Base-by-base conservation (phyloP, 2,888 invertebrate genomes). In the Leptinotarsa rubiginosa region DNA sequence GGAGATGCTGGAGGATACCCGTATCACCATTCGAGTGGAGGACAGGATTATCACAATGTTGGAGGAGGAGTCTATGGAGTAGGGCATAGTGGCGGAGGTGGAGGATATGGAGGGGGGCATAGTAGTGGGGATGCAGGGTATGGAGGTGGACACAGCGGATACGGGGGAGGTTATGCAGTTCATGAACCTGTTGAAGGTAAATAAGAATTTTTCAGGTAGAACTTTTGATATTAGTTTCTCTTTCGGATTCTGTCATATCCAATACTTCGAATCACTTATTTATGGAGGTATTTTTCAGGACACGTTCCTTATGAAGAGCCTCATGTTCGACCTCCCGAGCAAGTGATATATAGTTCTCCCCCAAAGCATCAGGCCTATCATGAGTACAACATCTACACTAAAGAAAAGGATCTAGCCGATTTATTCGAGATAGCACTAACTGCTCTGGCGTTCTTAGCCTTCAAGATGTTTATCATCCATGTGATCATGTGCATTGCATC, bases 391-490 rank as follows among this genome's bases (percentile, higher is more conserved):
- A 76, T 84, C 62, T 77, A 82, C 41, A 83, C 84, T 59, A 85
- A 92, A 76, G 92, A 92, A 12, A 89, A 95, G 25, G 91, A 92
- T 0, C 85, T 95, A 31, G 91, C 91, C 13, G 93, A 95, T 81
- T 90, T 96, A 54, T 94, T 95, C 81, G 95, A 96, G 76, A 92
- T 95, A 75, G 94, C 95, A 0, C 88, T 95, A 31, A 95, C 95
- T 0, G 95, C 95, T 0, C 89, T 96, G 52, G 95, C 95, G 0
- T 95, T 94, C 83, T 86, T 95, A 13, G 93, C 95, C 0, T 96
- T 96, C 82, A 94, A 94, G 47, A 91, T 95, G 89, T 96, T 96
- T 81, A 89, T 94, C 16, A 89, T 95, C 65, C 95, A 96, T 85
- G 91, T 95, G 16, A 89, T 95, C 12, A 93, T 95, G 92, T 93